Evolutionary conservation across 2,888 invertebrate genomes (phyloP).

Genomic region (Plusia festucae): DNA sequence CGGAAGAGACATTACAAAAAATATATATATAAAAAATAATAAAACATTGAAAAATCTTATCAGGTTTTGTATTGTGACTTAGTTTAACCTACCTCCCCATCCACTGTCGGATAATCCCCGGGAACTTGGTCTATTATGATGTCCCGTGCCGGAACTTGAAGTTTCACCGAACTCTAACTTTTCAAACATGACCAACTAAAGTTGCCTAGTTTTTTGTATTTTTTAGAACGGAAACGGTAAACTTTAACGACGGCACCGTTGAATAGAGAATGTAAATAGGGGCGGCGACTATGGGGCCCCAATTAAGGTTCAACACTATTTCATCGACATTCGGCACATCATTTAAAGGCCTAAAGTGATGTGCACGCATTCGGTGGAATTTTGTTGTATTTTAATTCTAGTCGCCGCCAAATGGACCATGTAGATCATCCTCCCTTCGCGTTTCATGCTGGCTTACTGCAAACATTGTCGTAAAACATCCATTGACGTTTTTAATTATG

Average conservation of each 20-base stretch:
- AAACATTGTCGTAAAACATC: constrained; percentile 73
- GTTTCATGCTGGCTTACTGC: constrained; percentile 64
- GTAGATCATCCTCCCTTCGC: constrained; percentile 77
- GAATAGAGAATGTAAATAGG: constrained; percentile 75
- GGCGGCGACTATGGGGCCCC: constrained; percentile 85
- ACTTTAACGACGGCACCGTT: constrained; percentile 71
- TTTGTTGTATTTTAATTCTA: constrained; percentile 78
- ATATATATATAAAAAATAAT: constrained; percentile 84
- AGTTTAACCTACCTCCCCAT: constrained; percentile 69
- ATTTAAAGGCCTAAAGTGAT: constrained; percentile 88
- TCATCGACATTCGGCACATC: constrained; percentile 79
- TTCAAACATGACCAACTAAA: constrained; percentile 31
- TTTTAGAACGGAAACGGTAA: constrained; percentile 49
- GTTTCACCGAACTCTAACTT: constrained; percentile 61
- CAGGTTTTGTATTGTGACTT: constrained; percentile 82
- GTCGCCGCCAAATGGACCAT: constrained; percentile 80
- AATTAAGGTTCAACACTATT: constrained; percentile 77
- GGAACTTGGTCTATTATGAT: constrained; percentile 74
- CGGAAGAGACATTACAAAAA: constrained; percentile 84
- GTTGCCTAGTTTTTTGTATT: constrained; percentile 15
- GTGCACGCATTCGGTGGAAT: constrained; percentile 81
- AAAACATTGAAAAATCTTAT: constrained; percentile 85
- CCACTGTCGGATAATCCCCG: constrained; percentile 76
- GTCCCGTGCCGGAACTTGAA: constrained; percentile 76
- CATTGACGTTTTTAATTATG: constrained; percentile 77